Percentiles rank a stretch among this genome's conserved stretches.
Evolutionary conservation across 2,888 invertebrate species (phyloP).

Genomic region (Ischnus inquisitorius): DNA sequence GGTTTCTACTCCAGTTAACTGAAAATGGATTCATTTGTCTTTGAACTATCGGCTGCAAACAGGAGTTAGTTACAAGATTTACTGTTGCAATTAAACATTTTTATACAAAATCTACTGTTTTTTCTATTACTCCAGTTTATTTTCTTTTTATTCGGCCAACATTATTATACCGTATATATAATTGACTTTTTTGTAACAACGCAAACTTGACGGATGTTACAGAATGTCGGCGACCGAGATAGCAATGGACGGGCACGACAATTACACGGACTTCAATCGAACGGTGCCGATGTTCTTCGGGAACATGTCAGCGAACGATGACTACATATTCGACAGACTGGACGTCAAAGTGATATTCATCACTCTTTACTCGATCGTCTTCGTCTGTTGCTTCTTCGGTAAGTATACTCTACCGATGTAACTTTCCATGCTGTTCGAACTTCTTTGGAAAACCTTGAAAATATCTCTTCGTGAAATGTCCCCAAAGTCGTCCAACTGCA

Average conservation of each 20-base stretch:
- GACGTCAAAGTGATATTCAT: conserved; percentile 92
- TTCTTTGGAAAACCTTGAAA: too few relatives aligned
- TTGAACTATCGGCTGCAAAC: neutral
- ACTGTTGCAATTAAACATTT: neutral
- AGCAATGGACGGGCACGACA: conserved; percentile 60
- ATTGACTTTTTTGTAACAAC: neutral
- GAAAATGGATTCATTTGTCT: neutral
- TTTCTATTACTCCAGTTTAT: too few relatives aligned
- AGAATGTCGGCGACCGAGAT: conserved; percentile 32
- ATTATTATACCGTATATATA: too few relatives aligned
- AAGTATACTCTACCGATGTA: conserved; percentile 85
- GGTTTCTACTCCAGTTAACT: too few relatives aligned
- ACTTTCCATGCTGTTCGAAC: too few relatives aligned
- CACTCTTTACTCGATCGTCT: conserved; percentile 91
- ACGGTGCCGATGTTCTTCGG: conserved; percentile 57
- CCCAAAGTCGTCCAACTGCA: too few relatives aligned
- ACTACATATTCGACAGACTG: conserved; percentile 91
- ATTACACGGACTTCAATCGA: conserved; percentile 68
- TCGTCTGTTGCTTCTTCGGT: conserved; percentile 94
- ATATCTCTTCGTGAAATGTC: too few relatives aligned
- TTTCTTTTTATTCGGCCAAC: too few relatives aligned
- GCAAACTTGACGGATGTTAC: conserved; percentile 48
- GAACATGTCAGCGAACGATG: conserved; percentile 84
- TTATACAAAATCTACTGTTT: too few relatives aligned
- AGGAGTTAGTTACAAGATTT: neutral